A percentile compares a stretch with the other conserved stretches of the same genome.
Evolutionary conservation across 2,888 invertebrate genomes (phyloP).

Genomic region (Drosophila formosana): DNA sequence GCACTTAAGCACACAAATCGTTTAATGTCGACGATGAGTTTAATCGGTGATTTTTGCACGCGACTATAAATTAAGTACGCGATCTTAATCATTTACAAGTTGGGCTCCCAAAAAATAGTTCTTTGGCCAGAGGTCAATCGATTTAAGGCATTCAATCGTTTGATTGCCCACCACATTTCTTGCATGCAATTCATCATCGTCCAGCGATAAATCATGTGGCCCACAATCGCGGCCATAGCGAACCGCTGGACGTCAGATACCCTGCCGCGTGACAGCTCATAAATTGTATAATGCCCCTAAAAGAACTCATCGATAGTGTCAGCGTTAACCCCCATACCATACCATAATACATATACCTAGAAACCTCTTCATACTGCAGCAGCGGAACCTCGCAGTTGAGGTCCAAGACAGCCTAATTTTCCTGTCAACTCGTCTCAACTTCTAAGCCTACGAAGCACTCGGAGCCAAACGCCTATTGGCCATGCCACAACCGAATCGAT

Average conservation of each 20-base stretch:
- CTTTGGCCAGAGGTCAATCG: constrained; percentile 37
- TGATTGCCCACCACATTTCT: constrained; percentile 51
- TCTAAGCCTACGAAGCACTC: constrained; percentile 11
- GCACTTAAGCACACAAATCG: constrained; percentile 59
- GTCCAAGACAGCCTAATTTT: constrained; percentile 18
- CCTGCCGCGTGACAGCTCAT: constrained; percentile 60
- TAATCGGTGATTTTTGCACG: constrained; percentile 61
- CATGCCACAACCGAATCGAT: constrained; percentile 27
- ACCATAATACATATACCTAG: no score
- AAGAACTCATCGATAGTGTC: constrained; percentile 36
- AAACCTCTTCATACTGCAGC: background rate
- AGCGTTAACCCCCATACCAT: background rate
- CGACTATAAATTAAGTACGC: constrained; percentile 45
- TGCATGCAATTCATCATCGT: constrained; percentile 64
- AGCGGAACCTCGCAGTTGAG: background rate
- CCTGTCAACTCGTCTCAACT: constrained; percentile 28
- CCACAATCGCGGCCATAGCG: constrained; percentile 34
- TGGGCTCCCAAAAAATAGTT: background rate
- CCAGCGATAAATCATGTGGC: constrained; percentile 62
- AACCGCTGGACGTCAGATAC: constrained; percentile 35
- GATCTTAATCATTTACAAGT: constrained; percentile 14
- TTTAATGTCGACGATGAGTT: constrained; percentile 36
- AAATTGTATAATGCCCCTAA: constrained; percentile 41
- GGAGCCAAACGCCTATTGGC: constrained; percentile 3
- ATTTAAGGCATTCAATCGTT: constrained; percentile 53